phyloP scores from a whole-genome alignment of 2,113 vertebrate species.

The Mesembrinibis cayennensis region DNA sequence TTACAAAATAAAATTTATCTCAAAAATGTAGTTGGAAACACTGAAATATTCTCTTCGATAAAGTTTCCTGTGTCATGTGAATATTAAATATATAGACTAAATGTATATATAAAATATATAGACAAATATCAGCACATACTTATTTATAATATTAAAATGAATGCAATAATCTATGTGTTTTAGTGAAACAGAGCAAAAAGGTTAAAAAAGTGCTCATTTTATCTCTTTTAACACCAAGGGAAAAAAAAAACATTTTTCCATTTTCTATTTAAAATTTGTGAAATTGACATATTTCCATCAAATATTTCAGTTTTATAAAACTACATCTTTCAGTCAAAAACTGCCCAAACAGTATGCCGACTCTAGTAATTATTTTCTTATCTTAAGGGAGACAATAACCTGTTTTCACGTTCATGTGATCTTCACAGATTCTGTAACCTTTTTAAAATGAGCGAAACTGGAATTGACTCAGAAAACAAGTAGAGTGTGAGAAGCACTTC shows the following conservation, averaged over 20 bases:
- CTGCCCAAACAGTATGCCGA: neutral
- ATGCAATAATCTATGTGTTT: neutral
- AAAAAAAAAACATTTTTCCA: fast-evolving
- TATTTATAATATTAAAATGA: neutral
- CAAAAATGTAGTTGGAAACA: neutral
- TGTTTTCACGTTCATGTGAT: neutral
- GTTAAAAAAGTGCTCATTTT: neutral
- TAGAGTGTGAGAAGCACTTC: neutral
- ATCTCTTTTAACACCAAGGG: neutral
- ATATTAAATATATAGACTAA: neutral
- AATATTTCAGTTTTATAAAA: neutral
- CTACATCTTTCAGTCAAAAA: neutral
- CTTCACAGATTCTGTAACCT: neutral
- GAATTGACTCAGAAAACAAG: neutral
- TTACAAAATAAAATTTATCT: neutral
- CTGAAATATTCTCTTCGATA: neutral
- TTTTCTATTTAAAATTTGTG: neutral
- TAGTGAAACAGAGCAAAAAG: neutral
- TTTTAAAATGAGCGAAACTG: neutral
- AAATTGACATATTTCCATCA: neutral
- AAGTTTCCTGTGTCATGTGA: neutral
- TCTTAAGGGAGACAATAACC: neutral
- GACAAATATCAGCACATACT: neutral
- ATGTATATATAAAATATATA: neutral
- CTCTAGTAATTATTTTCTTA: neutral